phyloP scores from a whole-genome alignment of 2,113 vertebrate genomes.

The Talpa occidentalis region DNA sequence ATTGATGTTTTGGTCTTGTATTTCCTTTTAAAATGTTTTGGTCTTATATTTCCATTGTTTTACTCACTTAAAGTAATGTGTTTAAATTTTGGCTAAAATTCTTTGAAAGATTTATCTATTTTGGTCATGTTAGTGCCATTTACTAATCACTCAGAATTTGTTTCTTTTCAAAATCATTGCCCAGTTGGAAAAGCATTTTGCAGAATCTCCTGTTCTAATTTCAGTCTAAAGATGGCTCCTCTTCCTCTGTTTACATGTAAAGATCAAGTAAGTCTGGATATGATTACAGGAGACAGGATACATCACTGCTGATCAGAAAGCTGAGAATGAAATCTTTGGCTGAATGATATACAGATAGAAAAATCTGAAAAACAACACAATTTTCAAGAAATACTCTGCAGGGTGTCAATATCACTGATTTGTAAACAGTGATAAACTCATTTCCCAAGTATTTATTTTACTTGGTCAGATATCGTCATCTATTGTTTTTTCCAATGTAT shows the following conservation, averaged over 20 bases:
- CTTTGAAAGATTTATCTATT: constrained; percentile 45
- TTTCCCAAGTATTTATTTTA: neutral
- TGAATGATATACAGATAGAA: neutral
- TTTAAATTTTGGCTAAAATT: constrained; percentile 70
- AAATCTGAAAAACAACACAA: neutral
- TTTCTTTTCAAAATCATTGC: neutral
- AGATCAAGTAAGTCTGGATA: constrained; percentile 6
- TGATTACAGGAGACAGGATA: neutral
- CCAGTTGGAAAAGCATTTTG: neutral
- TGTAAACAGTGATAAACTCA: neutral
- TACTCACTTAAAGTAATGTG: constrained; percentile 41
- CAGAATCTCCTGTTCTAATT: neutral
- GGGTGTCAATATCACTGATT: neutral
- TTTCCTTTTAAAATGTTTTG: constrained; percentile 45
- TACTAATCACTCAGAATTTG: neutral
- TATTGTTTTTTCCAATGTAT: neutral
- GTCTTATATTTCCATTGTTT: constrained; percentile 4
- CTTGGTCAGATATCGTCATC: neutral
- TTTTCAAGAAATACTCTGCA: neutral
- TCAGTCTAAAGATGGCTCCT: neutral
- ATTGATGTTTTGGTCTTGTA: neutral
- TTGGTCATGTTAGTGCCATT: constrained; percentile 57
- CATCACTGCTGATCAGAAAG: neutral
- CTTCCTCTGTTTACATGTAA: constrained; percentile 21
- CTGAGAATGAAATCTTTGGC: neutral